Conservation (phyloP, 2,888 invertebrate genomes). For the Uloborus plumipes region DNA sequence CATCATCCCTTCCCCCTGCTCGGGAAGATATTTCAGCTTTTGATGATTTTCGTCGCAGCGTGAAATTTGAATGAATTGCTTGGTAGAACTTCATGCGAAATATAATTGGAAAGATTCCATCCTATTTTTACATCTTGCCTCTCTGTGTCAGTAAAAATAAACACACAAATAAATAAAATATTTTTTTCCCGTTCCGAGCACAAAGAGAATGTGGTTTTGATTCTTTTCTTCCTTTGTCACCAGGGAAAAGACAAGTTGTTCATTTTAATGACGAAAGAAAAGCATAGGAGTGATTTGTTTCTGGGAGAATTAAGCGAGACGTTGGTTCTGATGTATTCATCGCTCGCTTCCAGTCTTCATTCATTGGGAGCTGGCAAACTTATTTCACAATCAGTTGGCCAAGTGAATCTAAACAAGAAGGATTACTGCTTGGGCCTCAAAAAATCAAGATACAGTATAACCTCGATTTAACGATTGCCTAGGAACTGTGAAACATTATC, state of each 20-base stretch:
- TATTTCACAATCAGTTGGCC: too few relatives aligned
- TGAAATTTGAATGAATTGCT: conserved; percentile 60
- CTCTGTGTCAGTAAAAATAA: conserved; percentile 14
- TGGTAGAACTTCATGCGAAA: conserved; percentile 30
- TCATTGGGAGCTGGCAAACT: too few relatives aligned
- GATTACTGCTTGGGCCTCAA: too few relatives aligned
- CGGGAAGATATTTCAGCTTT: conserved; percentile 23
- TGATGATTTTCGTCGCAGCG: conserved; percentile 55
- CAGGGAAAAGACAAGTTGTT: conserved; percentile 16
- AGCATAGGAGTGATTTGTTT: too few relatives aligned
- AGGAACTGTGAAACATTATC: too few relatives aligned
- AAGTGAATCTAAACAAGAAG: too few relatives aligned
- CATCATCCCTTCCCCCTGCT: background rate
- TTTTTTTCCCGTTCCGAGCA: background rate
- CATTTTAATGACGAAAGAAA: conserved; percentile 42
- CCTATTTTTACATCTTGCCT: conserved; percentile 1
- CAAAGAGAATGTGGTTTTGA: background rate
- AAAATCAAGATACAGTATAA: too few relatives aligned
- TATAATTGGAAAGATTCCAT: conserved; percentile 50
- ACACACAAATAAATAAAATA: conserved; percentile 31
- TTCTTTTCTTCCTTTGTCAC: background rate
- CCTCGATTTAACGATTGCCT: too few relatives aligned
- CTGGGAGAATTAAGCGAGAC: too few relatives aligned
- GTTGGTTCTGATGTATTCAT: too few relatives aligned
- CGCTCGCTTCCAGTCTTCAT: too few relatives aligned